These are phyloP conservation scores for Ichneumoninae sp. DNA, from an alignment of 2,888 invertebrate genomes.

Conservation along the genomic window DNA sequence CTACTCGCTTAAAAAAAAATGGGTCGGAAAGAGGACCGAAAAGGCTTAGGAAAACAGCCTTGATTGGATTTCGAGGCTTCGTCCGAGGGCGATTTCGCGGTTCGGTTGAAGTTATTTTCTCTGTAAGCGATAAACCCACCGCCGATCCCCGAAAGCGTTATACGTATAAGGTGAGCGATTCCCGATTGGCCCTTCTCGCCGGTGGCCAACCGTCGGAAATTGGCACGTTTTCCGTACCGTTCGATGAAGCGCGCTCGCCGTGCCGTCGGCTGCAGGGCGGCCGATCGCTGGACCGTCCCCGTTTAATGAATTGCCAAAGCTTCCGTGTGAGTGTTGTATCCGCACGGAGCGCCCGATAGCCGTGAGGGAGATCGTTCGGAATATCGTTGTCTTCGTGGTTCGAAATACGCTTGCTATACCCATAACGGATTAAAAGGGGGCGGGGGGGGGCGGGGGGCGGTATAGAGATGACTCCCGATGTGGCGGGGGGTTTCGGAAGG, in stretches of 20 bases:
- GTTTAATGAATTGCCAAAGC: not conserved
- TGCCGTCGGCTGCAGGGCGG: not conserved
- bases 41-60: not conserved
- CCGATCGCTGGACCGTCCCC: not conserved
- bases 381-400: conserved; percentile 28
- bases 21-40: not conserved
- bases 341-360: not conserved
- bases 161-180: conserved; percentile 1
- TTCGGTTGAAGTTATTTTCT: conserved; percentile 25
- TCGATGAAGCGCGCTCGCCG: not conserved
- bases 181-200: not conserved
- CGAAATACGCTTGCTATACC: conserved; percentile 31
- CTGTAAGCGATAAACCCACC: conserved; percentile 17
- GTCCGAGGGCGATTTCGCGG: conserved; percentile 6
- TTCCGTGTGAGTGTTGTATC: not conserved
- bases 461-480: conserved; percentile 15
- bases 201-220: not conserved
- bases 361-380: conserved; percentile 11
- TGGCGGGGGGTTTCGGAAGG: conserved; percentile 14
- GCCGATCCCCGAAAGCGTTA: not conserved
- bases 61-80: conserved; percentile 19
- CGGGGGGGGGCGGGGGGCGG: not conserved
- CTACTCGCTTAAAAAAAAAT: not conserved
- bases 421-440: conserved; percentile 51
- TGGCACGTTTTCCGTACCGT: not conserved